These are phyloP conservation scores for Rhodophaea formosa DNA, from an alignment of 2,888 invertebrate genomes.

Conservation along the genomic window DNA sequence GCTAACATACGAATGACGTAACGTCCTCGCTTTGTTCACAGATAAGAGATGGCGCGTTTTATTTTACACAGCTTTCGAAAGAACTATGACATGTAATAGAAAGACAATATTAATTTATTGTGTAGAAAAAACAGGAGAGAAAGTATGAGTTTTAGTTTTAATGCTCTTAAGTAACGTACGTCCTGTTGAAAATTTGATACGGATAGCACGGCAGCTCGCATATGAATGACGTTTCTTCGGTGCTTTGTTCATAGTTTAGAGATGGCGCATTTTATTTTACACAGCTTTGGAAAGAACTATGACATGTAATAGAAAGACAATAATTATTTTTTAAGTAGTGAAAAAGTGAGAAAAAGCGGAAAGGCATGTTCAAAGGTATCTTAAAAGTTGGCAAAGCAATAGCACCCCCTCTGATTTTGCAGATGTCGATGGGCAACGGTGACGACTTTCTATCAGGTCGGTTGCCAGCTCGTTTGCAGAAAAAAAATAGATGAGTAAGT, in stretches of 20 bases:
- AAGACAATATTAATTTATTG: background rate
- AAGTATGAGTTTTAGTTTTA: too few species aligned
- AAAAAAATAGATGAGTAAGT: too few species aligned
- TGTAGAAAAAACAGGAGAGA: too few species aligned
- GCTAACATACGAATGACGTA: background rate
- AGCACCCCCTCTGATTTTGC: too few species aligned
- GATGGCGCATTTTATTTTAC: background rate
- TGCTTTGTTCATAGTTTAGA: background rate
- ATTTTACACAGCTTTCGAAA: background rate
- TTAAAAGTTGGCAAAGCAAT: too few species aligned
- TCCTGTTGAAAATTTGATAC: too few species aligned
- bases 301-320: background rate
- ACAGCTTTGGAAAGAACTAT: background rate
- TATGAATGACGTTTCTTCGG: background rate
- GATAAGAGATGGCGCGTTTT: background rate
- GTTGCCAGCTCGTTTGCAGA: too few species aligned
- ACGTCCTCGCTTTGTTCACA: background rate
- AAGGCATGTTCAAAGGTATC: too few species aligned
- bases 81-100: background rate
- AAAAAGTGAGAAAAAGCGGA: too few species aligned
- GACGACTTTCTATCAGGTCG: too few species aligned
- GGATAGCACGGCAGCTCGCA: background rate
- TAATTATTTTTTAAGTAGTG: too few species aligned
- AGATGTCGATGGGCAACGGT: too few species aligned
- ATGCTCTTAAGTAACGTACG: background rate